Percentiles rank a stretch among this genome's conserved stretches.
Evolutionary conservation across 64 coral and sea anemone species (phyloP).

Genomic region (Cladopsammia gracilis): DNA sequence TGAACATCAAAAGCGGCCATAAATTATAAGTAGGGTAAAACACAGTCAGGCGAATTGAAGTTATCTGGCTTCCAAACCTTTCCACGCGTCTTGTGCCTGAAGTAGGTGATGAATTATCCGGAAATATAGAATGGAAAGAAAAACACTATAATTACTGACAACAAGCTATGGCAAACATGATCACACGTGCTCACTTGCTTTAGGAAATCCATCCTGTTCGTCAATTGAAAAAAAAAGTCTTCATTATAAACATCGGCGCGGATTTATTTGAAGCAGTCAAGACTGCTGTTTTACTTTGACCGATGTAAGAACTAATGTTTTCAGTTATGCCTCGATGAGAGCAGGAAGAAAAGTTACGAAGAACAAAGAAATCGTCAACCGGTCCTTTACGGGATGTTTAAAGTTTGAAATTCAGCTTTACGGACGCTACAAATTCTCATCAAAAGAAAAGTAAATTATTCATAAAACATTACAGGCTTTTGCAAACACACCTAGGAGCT

Average conservation of each 20-base stretch:
- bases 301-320: background rate
- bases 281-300: background rate
- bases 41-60: constrained; percentile 59
- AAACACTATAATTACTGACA: constrained; percentile 56
- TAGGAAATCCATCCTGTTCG: background rate
- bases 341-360: background rate
- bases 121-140: constrained; percentile 82
- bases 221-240: background rate
- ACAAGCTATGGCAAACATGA: constrained; percentile 30
- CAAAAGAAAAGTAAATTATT: constrained; percentile 38
- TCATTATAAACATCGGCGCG: background rate
- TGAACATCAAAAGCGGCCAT: constrained; percentile 87
- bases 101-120: constrained; percentile 89
- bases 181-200: constrained; percentile 41
- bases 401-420: constrained; percentile 36
- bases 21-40: constrained; percentile 69
- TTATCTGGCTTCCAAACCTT: constrained; percentile 74
- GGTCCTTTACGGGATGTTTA: background rate
- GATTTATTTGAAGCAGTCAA: constrained; percentile 23
- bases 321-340: background rate
- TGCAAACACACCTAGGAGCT: background rate
- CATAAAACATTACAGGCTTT: constrained; percentile 20
- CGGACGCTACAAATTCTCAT: constrained; percentile 3
- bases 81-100: constrained; percentile 72
- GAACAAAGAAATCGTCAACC: background rate